phyloP scores from a whole-genome alignment of 2,797 vertebrate species.

The Fistularia commersonii region DNA sequence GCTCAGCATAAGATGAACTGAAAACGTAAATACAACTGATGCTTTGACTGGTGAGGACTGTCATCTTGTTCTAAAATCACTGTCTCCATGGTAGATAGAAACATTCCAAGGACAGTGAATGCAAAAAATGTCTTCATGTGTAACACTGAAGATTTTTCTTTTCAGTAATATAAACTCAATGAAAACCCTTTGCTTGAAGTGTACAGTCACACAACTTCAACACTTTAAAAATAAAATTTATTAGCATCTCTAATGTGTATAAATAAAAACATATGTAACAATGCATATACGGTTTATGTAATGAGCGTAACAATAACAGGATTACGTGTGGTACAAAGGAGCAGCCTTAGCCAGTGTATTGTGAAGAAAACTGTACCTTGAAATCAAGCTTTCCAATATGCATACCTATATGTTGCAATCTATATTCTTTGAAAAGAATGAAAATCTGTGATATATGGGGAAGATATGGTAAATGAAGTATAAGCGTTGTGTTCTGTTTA shows the following conservation, averaged over 20 bases:
- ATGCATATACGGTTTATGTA: slow-evolving; percentile 82
- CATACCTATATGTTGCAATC: slow-evolving; percentile 80
- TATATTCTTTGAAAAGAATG: slow-evolving; percentile 80
- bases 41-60: too few relatives aligned
- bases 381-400: slow-evolving; percentile 72
- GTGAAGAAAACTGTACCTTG: slow-evolving; percentile 78
- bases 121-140: too few relatives aligned
- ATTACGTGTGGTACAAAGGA: slow-evolving; percentile 79
- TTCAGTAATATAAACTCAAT: neutral
- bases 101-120: too few relatives aligned
- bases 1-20: too few relatives aligned
- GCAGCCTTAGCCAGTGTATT: slow-evolving; percentile 69
- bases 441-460: slow-evolving; percentile 52
- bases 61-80: too few relatives aligned
- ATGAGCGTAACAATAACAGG: slow-evolving; percentile 85
- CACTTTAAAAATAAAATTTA: slow-evolving; percentile 94
- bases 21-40: too few relatives aligned
- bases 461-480: slow-evolving; percentile 42
- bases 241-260: slow-evolving; percentile 88
- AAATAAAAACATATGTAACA: slow-evolving; percentile 89
- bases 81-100: too few relatives aligned
- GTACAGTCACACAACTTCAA: slow-evolving; percentile 19
- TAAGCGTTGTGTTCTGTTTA: slow-evolving; percentile 73
- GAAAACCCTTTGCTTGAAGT: neutral
- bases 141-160: neutral